Base-by-base conservation (phyloP, 1,140 invertebrate species). In the Lanistes nyassanus region DNA sequence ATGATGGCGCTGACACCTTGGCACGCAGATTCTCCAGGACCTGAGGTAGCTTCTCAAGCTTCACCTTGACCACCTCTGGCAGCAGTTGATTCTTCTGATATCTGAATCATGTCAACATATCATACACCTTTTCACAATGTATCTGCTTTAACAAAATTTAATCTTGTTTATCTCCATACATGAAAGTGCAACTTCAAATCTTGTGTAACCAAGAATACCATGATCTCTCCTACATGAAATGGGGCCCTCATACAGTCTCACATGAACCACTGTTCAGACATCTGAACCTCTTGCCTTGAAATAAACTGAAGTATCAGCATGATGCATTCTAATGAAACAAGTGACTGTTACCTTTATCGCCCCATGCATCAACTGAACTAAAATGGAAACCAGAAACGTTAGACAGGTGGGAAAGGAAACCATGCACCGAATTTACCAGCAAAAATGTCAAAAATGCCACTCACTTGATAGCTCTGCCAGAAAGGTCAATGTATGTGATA, bases 401-500 rank as follows among this genome's bases (percentile, higher is more conserved):
- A 47, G 42, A 47, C 9, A 47, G 19, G 0, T 47, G 9, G 19
- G 42, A 16, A 47, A 47, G 19, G 9, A 36, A 36, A 19, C 29
- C 26, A 39, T 42, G 23, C 0, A 60, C 56, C 13, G n/a, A 26
- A 60, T 3, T 26, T 9, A 31, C 1, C 56, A 26, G 56, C 31
- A n/a, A 55, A n/a, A n/a, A 55, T 60, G 26, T 65, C 6, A 67
- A 42, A 19, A 39, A 39, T 1, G 11, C 65, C 26, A 47, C 73
- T 73, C 79, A 87, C 84, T 82, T 84, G 58, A 67, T 76, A 6
- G 82, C 71, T 78, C 84, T 84, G 23, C 84, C 82, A n/a, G 81
- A 55, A n/a, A 62, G 39, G 76, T 87, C 85, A 26, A 86, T 77
- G 78, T 78, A 87, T 56, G 83, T 85, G 72, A 88, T 76, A 37